Percentiles rank a stretch among this genome's conserved stretches.
These are phyloP conservation scores for Deilephila porcellus DNA, from an alignment of 2,888 invertebrate genomes.

Conservation along the genomic window DNA sequence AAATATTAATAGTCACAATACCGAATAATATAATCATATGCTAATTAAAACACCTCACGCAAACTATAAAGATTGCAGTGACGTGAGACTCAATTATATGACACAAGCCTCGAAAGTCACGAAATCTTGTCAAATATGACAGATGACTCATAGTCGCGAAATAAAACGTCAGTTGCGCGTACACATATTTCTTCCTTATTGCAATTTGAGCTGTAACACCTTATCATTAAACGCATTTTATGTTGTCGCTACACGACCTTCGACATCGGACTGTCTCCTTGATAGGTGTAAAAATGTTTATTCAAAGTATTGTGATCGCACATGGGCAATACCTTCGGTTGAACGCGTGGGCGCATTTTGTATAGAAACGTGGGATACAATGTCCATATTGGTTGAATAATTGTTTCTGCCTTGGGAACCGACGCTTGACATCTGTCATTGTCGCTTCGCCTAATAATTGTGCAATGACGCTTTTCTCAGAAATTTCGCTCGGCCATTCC, in stretches of 20 bases:
- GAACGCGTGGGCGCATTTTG: slow-evolving; percentile 26
- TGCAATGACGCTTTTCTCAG: background rate
- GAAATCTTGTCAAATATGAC: slow-evolving; percentile 25
- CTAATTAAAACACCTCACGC: slow-evolving; percentile 41
- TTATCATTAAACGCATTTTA: background rate
- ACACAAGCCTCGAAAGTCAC: slow-evolving; percentile 38
- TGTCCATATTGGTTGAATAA: slow-evolving; percentile 19
- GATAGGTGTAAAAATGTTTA: slow-evolving; percentile 59
- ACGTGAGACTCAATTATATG: slow-evolving; percentile 39
- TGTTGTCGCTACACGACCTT: background rate
- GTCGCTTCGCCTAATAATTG: slow-evolving; percentile 13
- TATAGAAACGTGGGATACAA: slow-evolving; percentile 35
- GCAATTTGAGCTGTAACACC: background rate
- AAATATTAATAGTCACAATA: slow-evolving; percentile 43
- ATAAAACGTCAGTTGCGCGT: slow-evolving; percentile 7
- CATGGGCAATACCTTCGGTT: slow-evolving; percentile 32
- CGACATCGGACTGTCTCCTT: slow-evolving; percentile 46
- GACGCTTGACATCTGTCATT: slow-evolving; percentile 22
- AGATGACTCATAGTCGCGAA: slow-evolving; percentile 20
- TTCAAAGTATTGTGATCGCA: slow-evolving; percentile 39
- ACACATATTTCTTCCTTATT: too few relatives aligned
- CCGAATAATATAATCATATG: slow-evolving; percentile 40
- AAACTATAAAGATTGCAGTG: slow-evolving; percentile 38
- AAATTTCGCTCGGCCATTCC: slow-evolving; percentile 5
- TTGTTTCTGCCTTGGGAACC: slow-evolving; percentile 20